Conservation (phyloP, 2,113 vertebrate genomes). For the Nannobrachium achirus region DNA sequence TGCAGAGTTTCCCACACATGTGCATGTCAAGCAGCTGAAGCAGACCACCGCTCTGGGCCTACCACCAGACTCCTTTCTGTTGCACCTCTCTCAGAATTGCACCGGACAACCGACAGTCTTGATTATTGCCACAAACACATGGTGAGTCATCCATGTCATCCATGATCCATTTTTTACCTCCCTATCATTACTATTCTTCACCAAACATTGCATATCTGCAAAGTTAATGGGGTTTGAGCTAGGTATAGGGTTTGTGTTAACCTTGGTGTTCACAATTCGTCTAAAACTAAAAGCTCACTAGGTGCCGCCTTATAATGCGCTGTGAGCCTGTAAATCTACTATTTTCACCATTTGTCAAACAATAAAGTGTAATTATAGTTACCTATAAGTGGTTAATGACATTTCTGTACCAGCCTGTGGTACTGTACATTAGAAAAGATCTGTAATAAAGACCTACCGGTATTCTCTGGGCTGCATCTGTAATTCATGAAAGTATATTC, state of each 20-base stretch:
- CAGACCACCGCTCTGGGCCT: conserved; percentile 65
- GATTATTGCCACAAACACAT: conserved; percentile 68
- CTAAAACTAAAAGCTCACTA: not conserved
- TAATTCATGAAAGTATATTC: not conserved
- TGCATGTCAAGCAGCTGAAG: conserved; percentile 64
- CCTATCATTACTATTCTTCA: too few relatives aligned
- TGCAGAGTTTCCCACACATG: conserved; percentile 67
- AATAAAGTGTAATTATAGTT: too few relatives aligned
- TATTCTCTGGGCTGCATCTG: too few relatives aligned
- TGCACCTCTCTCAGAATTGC: conserved; percentile 72
- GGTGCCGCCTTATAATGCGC: too few relatives aligned
- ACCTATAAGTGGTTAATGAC: too few relatives aligned
- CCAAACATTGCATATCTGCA: too few relatives aligned
- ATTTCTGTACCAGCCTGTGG: not conserved
- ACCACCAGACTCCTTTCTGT: conserved; percentile 70
- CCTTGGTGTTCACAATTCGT: too few relatives aligned
- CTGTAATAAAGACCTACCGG: not conserved
- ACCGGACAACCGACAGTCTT: conserved; percentile 51
- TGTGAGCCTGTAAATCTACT: too few relatives aligned
- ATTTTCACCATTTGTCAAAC: too few relatives aligned
- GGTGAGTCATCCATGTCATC: conserved; percentile 40
- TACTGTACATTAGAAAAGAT: not conserved
- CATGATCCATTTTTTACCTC: too few relatives aligned
- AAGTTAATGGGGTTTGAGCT: too few relatives aligned
- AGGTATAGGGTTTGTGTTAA: too few relatives aligned